These are phyloP conservation scores for Chaenocephalus aceratus DNA, from an alignment of 2,113 vertebrate species.

Conservation along the genomic window DNA sequence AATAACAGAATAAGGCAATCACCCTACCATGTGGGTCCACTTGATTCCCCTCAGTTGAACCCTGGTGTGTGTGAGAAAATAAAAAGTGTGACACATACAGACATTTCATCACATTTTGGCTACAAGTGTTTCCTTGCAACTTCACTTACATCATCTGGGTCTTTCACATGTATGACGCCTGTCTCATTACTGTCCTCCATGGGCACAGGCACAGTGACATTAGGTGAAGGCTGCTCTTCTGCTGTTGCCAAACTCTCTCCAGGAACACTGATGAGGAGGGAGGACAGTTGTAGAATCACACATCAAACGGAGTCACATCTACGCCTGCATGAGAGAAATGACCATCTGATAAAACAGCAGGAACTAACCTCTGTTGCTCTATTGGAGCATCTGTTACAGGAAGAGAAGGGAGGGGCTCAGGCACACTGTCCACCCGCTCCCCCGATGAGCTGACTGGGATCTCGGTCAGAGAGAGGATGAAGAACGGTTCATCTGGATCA, in stretches of 20 bases:
- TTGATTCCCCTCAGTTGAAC: background rate
- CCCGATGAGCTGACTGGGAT: slow-evolving; percentile 62
- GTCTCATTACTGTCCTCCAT: background rate
- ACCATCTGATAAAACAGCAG: background rate
- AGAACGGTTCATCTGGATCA: slow-evolving; percentile 76
- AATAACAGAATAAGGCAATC: background rate
- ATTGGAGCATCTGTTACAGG: slow-evolving; percentile 21
- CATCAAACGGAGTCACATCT: background rate
- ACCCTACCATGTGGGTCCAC: slow-evolving; percentile 59
- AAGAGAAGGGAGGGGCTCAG: slow-evolving; percentile 23
- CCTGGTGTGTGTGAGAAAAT: slow-evolving; percentile 29
- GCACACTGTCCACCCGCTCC: background rate
- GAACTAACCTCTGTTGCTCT: slow-evolving; percentile 59
- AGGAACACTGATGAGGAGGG: slow-evolving; percentile 77
- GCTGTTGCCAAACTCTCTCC: slow-evolving; percentile 4
- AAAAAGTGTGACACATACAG: background rate
- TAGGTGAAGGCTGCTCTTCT: background rate
- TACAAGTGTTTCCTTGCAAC: background rate
- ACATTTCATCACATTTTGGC: background rate
- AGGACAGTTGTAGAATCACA: slow-evolving; percentile 8
- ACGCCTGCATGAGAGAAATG: background rate
- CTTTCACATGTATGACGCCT: background rate
- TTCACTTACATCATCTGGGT: slow-evolving; percentile 28
- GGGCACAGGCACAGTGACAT: background rate
- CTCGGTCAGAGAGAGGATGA: slow-evolving; percentile 82